phyloP scores from a whole-genome alignment of 2,113 vertebrate genomes.

The Okapia johnstoni region DNA sequence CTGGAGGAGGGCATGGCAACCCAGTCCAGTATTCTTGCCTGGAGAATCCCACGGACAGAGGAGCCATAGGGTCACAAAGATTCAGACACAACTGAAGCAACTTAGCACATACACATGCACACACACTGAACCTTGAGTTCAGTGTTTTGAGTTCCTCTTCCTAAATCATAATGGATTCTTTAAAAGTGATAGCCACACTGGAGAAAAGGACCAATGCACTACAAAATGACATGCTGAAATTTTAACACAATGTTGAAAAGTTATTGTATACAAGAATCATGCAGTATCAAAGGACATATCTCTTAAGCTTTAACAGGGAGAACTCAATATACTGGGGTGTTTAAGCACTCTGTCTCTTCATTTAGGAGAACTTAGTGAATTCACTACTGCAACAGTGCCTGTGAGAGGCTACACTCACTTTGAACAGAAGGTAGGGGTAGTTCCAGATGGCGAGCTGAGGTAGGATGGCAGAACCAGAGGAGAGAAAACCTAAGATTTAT shows the following conservation, averaged over 20 bases:
- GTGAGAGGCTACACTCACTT: background rate
- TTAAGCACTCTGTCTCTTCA: background rate
- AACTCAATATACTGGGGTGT: background rate
- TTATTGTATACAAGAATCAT: background rate
- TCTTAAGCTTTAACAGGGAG: conserved; percentile 3
- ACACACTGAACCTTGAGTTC: background rate
- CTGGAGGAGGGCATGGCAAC: background rate
- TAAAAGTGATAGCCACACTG: background rate
- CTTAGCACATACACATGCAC: background rate
- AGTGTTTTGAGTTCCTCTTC: background rate
- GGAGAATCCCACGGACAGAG: background rate
- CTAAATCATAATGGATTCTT: conserved; percentile 8
- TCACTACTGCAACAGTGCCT: background rate
- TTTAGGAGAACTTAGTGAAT: background rate
- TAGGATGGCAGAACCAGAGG: background rate
- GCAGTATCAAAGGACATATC: background rate
- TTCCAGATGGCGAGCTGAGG: background rate
- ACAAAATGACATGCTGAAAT: background rate
- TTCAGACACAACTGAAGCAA: background rate
- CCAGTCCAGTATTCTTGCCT: background rate
- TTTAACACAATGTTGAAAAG: background rate
- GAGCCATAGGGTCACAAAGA: background rate
- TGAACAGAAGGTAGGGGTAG: background rate
- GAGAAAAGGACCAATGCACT: background rate
- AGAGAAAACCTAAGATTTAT: background rate